phyloP scores from a whole-genome alignment of 2,113 vertebrate genomes.

The Vidua chalybeata region DNA sequence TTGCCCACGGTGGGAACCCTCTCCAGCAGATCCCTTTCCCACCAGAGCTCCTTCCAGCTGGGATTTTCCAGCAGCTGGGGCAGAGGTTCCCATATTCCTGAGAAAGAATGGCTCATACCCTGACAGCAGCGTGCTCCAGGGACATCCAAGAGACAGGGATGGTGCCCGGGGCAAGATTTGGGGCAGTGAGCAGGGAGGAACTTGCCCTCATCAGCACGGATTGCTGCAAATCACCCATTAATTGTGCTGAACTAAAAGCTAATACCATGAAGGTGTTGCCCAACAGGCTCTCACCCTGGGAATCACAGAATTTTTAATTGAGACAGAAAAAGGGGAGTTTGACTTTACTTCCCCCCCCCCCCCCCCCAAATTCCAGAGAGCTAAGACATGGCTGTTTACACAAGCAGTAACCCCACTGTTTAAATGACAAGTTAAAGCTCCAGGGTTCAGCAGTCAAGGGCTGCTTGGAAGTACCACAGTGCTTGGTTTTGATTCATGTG shows the following conservation, averaged over 20 bases:
- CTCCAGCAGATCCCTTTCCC: not conserved
- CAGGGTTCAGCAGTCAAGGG: not conserved
- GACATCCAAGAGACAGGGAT: not conserved
- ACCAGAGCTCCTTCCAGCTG: not conserved
- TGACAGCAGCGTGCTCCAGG: not conserved
- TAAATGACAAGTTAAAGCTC: constrained; percentile 6
- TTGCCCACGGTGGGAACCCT: not conserved
- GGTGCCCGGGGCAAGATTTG: not conserved
- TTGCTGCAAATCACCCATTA: not conserved
- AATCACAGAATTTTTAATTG: not conserved
- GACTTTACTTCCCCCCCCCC: not conserved
- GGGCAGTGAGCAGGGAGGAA: not conserved
- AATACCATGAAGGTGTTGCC: not conserved
- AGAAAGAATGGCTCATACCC: not conserved
- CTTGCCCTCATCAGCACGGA: not conserved
- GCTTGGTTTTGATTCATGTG: not conserved
- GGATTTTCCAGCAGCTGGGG: not conserved
- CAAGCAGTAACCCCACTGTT: not conserved
- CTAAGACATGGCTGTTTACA: not conserved
- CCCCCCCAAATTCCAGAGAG: not conserved
- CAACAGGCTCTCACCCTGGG: not conserved
- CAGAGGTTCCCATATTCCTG: not conserved
- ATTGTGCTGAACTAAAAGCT: not conserved
- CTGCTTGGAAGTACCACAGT: not conserved
- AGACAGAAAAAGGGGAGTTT: not conserved